Percentiles rank a stretch among this genome's conserved stretches.
Evolutionary conservation across 2,797 vertebrate genomes (phyloP).

Genomic region (Megaceryle alcyon): DNA sequence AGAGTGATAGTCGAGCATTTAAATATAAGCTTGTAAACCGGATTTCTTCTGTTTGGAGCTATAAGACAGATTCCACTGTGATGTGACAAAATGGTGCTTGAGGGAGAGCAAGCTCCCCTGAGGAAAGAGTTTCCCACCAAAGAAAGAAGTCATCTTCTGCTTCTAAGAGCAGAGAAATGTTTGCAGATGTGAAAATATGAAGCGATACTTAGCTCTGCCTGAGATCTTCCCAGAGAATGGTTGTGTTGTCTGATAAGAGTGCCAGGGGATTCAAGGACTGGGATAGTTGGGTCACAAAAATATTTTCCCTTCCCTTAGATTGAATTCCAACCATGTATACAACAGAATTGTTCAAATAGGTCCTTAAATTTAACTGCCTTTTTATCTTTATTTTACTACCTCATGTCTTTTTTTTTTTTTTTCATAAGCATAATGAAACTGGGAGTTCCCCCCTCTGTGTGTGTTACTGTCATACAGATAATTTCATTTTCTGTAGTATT

Average conservation of each 20-base stretch:
- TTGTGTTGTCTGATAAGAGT: background rate
- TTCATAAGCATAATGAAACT: background rate
- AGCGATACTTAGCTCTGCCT: background rate
- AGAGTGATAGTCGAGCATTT: background rate
- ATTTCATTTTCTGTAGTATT: background rate
- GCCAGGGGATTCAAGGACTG: background rate
- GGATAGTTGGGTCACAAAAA: background rate
- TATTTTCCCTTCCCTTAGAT: background rate
- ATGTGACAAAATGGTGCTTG: background rate
- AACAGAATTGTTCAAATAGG: background rate
- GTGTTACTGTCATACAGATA: background rate
- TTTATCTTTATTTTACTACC: background rate
- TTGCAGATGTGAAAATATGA: background rate
- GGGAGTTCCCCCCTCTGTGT: background rate
- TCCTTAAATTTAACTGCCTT: background rate
- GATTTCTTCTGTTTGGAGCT: background rate
- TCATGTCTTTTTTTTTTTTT: background rate
- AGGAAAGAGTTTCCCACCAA: background rate
- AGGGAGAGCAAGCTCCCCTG: background rate
- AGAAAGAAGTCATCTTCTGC: background rate
- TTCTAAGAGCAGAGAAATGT: background rate
- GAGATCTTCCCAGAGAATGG: background rate
- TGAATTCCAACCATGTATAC: background rate
- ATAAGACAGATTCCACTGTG: background rate
- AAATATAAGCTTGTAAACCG: slow-evolving; percentile 31